phyloP scores from a whole-genome alignment of 2,797 vertebrate genomes.

The Periparus ater region DNA sequence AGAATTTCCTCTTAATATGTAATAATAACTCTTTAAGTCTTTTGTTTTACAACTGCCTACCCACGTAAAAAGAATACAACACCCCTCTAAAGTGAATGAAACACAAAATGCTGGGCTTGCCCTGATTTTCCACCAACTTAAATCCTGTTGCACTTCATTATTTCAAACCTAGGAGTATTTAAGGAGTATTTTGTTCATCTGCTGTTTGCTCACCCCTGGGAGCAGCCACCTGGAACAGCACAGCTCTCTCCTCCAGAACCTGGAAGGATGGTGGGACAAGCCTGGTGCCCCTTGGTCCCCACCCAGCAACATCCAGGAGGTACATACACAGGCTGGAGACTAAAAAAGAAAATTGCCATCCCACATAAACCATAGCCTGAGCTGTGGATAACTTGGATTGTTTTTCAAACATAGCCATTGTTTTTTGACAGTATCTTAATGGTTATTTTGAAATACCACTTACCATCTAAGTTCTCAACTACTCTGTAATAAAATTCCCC shows the following conservation, averaged over 20 bases:
- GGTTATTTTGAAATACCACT: not conserved
- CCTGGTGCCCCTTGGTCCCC: not conserved
- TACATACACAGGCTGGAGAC: not conserved
- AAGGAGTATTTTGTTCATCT: not conserved
- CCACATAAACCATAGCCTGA: not conserved
- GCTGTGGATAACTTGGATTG: not conserved
- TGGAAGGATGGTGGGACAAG: not conserved
- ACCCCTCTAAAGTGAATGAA: not conserved
- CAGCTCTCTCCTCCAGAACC: not conserved
- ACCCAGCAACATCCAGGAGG: not conserved
- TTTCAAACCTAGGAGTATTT: not conserved
- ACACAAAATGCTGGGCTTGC: rapidly evolving
- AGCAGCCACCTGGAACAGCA: not conserved
- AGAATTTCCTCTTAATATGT: not conserved
- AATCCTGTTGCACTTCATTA: not conserved
- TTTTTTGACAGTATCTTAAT: not conserved
- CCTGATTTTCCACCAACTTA: not conserved
- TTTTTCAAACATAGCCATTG: rapidly evolving
- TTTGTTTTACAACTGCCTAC: not conserved
- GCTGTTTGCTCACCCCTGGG: not conserved
- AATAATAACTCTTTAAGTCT: not conserved
- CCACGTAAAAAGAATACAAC: not conserved
- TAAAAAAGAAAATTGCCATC: not conserved
- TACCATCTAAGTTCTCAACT: not conserved
- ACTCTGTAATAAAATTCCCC: not conserved